Base-by-base conservation (phyloP, 2,113 vertebrate genomes). In the Carollia perspicillata region DNA sequence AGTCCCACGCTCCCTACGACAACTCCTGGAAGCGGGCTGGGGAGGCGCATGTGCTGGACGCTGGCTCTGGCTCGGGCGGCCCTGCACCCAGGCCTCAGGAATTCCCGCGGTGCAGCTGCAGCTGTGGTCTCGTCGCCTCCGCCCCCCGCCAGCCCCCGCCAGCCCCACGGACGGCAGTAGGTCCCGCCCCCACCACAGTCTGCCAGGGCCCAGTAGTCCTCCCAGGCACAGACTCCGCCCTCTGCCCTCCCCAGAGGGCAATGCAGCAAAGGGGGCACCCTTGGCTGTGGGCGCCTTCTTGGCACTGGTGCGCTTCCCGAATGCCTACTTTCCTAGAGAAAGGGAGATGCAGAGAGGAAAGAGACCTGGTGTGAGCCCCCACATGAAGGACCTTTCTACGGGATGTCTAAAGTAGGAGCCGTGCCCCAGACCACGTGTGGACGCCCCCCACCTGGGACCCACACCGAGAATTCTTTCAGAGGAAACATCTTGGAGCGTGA, bases 231-330 rank as follows among this genome's bases (percentile, higher is more conserved):
- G 30, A 44, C 12, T 40, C 10, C 13, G 55, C 42, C 9, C 53
- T 16, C 26, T 8, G 40, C 14, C 51, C 12, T 11, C 53, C 23
- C 78, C 35, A 18, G 13, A 10, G 37, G 26, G 78, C 9, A 8
- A 26, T 9, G 12, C 37, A 28, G 79, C 3, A 8, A 44, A 40
- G 78, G 75, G 40, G 55, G 49, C 28, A 7, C 16, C 53, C 51
- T 18, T 9, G 33, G 69, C 37, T 4, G 1, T 8, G 6, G 5
- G 12, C 2, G 58, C 51, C 37, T 12, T 6, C 35, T 20, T 23
- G 8, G 37, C 28, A 3, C 7, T 5, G 6, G 18, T 14, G 3
- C 14, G 33, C 47, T 72, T 4, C 1, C 0, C 6, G 3, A 4
- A 4, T 3, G 37, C 30, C 37, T 42, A 42, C 7, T 42, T 84